Percentiles rank a stretch among this genome's conserved stretches.
These are phyloP conservation scores for Megalonaias nervosa DNA, from an alignment of 1,140 invertebrate species.

Conservation along the genomic window DNA sequence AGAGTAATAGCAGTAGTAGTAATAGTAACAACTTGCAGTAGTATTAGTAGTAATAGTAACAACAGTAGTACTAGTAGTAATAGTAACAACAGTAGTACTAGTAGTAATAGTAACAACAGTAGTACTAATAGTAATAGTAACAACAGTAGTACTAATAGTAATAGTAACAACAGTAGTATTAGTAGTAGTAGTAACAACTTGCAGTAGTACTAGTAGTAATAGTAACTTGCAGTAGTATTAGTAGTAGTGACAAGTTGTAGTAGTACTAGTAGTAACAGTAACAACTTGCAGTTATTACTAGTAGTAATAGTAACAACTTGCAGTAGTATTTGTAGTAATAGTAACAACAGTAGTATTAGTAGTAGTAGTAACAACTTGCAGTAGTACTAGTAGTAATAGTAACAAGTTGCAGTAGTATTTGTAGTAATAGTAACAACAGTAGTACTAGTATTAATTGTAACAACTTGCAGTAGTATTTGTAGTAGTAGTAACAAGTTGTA, in stretches of 20 bases:
- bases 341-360: neutral
- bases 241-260: neutral
- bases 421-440: constrained; percentile 19
- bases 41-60: constrained; percentile 30
- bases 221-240: neutral
- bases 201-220: constrained; percentile 18
- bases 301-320: neutral
- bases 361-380: neutral
- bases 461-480: constrained; percentile 19
- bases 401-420: constrained; percentile 8
- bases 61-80: constrained; percentile 17
- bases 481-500: constrained; percentile 30
- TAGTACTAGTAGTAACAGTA: neutral
- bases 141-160: constrained; percentile 21
- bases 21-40: neutral
- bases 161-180: constrained; percentile 17
- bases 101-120: constrained; percentile 20
- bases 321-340: neutral
- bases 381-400: constrained; percentile 2
- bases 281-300: neutral
- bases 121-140: constrained; percentile 21
- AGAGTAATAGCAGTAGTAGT: too few relatives aligned
- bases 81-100: constrained; percentile 25
- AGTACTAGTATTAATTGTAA: constrained; percentile 1
- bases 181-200: constrained; percentile 7